phyloP scores from a whole-genome alignment of 1,140 invertebrate genomes.

The Drosophila oshimai region DNA sequence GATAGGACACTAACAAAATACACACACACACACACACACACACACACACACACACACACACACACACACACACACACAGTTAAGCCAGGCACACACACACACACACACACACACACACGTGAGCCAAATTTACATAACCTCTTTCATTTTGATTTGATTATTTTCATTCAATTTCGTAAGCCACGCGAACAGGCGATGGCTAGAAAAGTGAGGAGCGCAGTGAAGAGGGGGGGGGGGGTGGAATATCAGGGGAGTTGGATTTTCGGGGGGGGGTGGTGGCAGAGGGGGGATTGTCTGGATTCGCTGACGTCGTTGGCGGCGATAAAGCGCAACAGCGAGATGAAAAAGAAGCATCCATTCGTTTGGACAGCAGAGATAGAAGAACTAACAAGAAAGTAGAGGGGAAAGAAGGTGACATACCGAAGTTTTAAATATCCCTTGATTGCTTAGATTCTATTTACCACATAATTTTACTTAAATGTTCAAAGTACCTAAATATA shows the following conservation, averaged over 20 bases:
- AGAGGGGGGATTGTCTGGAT: too few species aligned
- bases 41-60: neutral
- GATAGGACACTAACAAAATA: conserved; percentile 1
- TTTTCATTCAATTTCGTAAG: conserved; percentile 72
- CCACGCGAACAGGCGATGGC: conserved; percentile 43
- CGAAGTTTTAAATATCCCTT: neutral
- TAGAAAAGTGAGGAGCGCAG: neutral
- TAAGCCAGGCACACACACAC: neutral
- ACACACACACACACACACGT: conserved; percentile 24
- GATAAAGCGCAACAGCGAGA: conserved; percentile 49
- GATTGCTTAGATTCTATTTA: too few species aligned
- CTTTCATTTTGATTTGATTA: conserved; percentile 71
- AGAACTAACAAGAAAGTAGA: neutral
- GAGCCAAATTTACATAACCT: conserved; percentile 72
- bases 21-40: neutral
- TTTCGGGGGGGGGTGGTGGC: too few species aligned
- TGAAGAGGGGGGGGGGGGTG: neutral
- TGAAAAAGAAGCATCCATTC: conserved; percentile 13
- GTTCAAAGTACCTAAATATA: too few species aligned
- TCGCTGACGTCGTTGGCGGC: conserved; percentile 8
- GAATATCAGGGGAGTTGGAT: neutral
- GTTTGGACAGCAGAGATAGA: conserved; percentile 14
- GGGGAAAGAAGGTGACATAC: neutral
- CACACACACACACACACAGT: neutral
- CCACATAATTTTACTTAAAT: too few species aligned